A percentile compares a stretch with the other conserved stretches of the same genome.
phyloP scores from a whole-genome alignment of 2,888 invertebrate genomes.

The Lasioglossum calceatum region DNA sequence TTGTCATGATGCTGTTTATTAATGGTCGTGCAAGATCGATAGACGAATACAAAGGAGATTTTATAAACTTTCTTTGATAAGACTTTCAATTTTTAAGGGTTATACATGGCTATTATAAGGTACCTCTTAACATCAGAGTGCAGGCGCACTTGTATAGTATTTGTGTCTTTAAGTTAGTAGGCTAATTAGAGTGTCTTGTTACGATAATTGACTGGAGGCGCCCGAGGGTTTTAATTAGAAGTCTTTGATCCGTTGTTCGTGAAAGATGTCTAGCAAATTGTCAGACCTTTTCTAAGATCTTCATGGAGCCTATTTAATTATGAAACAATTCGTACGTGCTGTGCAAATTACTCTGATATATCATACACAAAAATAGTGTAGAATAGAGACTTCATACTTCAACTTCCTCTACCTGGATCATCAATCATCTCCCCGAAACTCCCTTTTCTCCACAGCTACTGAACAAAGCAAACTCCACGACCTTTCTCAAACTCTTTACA shows the following conservation, averaged over 20 bases:
- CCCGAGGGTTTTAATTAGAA: neutral
- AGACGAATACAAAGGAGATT: neutral
- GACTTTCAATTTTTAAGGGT: neutral
- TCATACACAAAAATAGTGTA: neutral
- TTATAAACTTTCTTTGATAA: neutral
- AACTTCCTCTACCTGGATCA: neutral
- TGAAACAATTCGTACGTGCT: neutral
- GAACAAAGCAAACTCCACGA: neutral
- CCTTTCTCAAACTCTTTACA: neutral
- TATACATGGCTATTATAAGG: neutral
- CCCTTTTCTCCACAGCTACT: neutral
- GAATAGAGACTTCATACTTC: neutral
- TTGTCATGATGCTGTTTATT: neutral
- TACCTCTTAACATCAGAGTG: neutral
- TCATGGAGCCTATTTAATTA: neutral
- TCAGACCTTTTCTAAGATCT: neutral
- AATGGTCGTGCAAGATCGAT: neutral
- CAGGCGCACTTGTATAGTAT: neutral
- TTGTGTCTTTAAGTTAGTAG: slow-evolving; percentile 2
- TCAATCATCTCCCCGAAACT: neutral
- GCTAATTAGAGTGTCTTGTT: neutral
- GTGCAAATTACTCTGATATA: neutral
- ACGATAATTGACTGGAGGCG: neutral
- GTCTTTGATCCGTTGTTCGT: neutral
- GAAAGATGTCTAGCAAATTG: neutral